Evolutionary conservation across 2,888 invertebrate species (phyloP).

Genomic region (Drosophila siamana): DNA sequence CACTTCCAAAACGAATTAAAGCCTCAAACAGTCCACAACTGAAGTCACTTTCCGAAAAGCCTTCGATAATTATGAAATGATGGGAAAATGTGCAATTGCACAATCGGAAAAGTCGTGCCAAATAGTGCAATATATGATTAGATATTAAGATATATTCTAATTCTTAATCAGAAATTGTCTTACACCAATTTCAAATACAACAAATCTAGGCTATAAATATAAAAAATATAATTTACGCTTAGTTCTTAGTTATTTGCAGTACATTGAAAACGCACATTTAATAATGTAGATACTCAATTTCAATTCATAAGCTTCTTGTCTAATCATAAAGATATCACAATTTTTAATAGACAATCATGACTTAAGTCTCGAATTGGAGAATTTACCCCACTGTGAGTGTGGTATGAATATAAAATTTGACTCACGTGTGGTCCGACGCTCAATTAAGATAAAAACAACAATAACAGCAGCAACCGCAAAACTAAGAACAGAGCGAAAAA

Average conservation of each 20-base stretch:
- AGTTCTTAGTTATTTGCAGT: too few species aligned
- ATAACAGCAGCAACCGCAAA: slow-evolving; percentile 42
- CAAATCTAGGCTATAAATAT: too few species aligned
- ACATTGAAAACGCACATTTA: too few species aligned
- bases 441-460: slow-evolving; percentile 53
- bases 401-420: slow-evolving; percentile 15
- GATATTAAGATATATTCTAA: too few species aligned
- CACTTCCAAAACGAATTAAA: slow-evolving; percentile 59
- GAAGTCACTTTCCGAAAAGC: slow-evolving; percentile 13
- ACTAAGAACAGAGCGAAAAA: slow-evolving; percentile 24
- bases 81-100: neutral
- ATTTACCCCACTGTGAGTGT: neutral
- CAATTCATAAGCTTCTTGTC: too few species aligned
- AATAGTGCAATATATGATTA: too few species aligned
- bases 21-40: slow-evolving; percentile 28
- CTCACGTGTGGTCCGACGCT: slow-evolving; percentile 47
- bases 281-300: too few species aligned
- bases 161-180: too few species aligned
- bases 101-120: neutral
- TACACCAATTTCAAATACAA: too few species aligned
- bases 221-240: too few species aligned
- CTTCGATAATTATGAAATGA: neutral
- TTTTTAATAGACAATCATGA: neutral
- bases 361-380: neutral
- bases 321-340: too few species aligned